phyloP scores from a whole-genome alignment of 2,113 vertebrate species.

The Meles meles region DNA sequence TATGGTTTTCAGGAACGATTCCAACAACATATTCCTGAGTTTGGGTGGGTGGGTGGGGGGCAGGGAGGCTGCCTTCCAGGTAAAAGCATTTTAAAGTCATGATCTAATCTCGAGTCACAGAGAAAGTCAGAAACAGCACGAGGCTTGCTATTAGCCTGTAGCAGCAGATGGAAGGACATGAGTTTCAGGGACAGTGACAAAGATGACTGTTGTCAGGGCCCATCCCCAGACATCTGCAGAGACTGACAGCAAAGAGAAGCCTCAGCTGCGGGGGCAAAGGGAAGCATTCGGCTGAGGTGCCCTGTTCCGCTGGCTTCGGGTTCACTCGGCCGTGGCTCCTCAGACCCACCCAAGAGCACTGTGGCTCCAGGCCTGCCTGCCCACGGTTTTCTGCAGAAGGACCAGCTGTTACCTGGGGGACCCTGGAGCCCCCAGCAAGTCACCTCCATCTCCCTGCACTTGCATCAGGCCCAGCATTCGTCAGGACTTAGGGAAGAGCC shows the following conservation, averaged over 20 bases:
- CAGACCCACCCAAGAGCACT: not conserved
- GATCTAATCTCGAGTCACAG: not conserved
- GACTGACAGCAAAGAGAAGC: not conserved
- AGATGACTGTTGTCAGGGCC: not conserved
- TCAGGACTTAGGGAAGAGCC: not conserved
- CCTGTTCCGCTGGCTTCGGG: not conserved
- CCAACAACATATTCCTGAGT: not conserved
- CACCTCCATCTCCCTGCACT: not conserved
- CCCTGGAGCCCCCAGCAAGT: not conserved
- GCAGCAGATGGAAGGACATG: not conserved
- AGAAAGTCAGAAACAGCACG: not conserved
- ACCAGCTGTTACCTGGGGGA: not conserved
- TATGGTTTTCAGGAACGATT: not conserved
- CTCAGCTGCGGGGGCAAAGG: not conserved
- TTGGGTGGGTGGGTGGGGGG: too few relatives aligned
- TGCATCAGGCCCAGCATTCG: not conserved
- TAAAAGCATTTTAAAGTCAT: not conserved
- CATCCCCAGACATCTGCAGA: not conserved
- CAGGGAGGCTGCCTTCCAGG: not conserved
- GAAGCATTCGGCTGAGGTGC: not conserved
- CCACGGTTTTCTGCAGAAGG: not conserved
- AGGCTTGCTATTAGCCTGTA: not conserved
- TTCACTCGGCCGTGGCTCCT: not conserved
- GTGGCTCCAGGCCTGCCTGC: not conserved
- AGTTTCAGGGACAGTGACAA: not conserved